A percentile compares a stretch with the other conserved stretches of the same genome.
phyloP scores from a whole-genome alignment of 1,140 invertebrate species.

The Lycorma delicatula region DNA sequence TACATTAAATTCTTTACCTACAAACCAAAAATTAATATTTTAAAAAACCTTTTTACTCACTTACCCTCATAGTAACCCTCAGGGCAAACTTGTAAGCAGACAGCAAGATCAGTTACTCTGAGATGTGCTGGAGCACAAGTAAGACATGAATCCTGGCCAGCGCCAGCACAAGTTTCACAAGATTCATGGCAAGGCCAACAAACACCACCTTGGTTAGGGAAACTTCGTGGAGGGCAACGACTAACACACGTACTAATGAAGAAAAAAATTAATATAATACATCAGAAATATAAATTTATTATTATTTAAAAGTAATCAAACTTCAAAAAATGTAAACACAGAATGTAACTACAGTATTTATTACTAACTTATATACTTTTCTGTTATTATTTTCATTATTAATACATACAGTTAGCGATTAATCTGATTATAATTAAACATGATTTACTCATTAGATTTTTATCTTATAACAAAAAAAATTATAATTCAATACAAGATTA shows the following conservation, averaged over 20 bases:
- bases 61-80: slow-evolving; percentile 77
- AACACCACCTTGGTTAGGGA: slow-evolving; percentile 61
- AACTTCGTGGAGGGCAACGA: slow-evolving; percentile 69
- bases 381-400: no score
- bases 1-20: no score
- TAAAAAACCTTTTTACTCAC: slow-evolving; percentile 21
- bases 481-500: no score
- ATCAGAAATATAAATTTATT: not conserved
- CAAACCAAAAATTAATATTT: not conserved
- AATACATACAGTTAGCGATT: no score
- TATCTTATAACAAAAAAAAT: no score
- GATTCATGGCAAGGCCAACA: slow-evolving; percentile 77
- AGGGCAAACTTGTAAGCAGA: slow-evolving; percentile 73
- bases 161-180: slow-evolving; percentile 71
- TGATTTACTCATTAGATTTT: no score
- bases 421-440: no score
- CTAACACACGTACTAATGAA: slow-evolving; percentile 61
- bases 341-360: no score
- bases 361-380: no score
- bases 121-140: slow-evolving; percentile 71
- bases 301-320: not conserved
- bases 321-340: no score
- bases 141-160: slow-evolving; percentile 72
- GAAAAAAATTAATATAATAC: not conserved
- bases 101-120: slow-evolving; percentile 65